Conservation (phyloP, 2,888 invertebrate species). For the Dolichopus griseipennis region DNA sequence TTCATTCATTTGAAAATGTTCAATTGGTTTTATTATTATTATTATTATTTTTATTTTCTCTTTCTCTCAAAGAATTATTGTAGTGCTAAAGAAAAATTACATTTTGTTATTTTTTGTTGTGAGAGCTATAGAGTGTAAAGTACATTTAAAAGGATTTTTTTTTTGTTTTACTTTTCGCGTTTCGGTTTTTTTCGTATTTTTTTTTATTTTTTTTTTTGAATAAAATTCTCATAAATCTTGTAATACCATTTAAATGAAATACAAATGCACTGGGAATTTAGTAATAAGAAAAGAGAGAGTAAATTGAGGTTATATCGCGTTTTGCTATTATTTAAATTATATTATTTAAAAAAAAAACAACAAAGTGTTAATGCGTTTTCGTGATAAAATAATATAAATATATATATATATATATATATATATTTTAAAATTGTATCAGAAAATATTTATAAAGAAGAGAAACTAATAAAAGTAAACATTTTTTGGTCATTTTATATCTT, state of each 20-base stretch:
- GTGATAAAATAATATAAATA: too few species aligned
- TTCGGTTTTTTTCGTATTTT: not conserved
- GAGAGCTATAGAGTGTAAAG: not conserved
- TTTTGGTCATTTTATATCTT: too few species aligned
- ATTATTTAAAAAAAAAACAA: too few species aligned
- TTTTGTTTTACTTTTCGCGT: not conserved
- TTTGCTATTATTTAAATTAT: too few species aligned
- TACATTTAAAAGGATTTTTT: not conserved
- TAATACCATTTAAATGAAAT: not conserved
- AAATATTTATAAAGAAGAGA: too few species aligned
- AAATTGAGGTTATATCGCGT: too few species aligned
- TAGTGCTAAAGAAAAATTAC: conserved; percentile 5
- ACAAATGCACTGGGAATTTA: not conserved
- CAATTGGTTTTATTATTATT: not conserved
- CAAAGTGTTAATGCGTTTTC: too few species aligned
- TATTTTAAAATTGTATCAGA: too few species aligned
- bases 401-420: too few species aligned
- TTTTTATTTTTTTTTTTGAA: not conserved
- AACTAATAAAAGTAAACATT: too few species aligned
- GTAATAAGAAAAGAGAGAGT: not conserved
- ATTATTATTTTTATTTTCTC: not conserved
- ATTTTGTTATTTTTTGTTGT: too few species aligned
- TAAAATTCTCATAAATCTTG: not conserved
- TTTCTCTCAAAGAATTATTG: not conserved
- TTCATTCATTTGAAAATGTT: too few species aligned